Percentiles rank a stretch among this genome's conserved stretches.
phyloP scores from a whole-genome alignment of 2,797 vertebrate genomes.

The Lagodon rhomboides region DNA sequence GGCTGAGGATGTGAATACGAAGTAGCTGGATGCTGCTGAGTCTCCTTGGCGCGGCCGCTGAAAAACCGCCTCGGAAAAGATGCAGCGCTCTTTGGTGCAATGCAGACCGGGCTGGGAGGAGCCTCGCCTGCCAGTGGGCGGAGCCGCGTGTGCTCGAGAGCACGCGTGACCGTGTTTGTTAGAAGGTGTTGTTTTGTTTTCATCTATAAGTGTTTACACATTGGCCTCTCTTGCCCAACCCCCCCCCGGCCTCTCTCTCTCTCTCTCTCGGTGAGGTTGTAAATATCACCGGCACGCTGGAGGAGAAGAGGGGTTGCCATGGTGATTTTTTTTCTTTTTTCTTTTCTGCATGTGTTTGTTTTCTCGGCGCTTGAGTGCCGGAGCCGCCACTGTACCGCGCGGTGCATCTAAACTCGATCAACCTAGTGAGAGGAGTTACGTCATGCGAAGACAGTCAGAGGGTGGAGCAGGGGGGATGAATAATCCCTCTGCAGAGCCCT shows the following conservation, averaged over 20 bases:
- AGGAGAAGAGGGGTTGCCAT: conserved; percentile 38
- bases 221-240: neutral
- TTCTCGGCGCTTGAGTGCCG: conserved; percentile 7
- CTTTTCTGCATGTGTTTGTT: conserved; percentile 3
- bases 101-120: conserved; percentile 79
- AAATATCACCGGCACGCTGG: conserved; percentile 37
- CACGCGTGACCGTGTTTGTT: neutral
- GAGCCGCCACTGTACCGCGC: neutral
- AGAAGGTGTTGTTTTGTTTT: conserved; percentile 59
- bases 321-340: conserved; percentile 14
- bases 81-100: conserved; percentile 84
- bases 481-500: conserved; percentile 64
- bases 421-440: conserved; percentile 55
- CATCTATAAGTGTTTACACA: conserved; percentile 46
- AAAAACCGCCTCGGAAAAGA: conserved; percentile 61
- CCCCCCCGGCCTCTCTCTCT: neutral
- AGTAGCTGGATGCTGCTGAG: conserved; percentile 58
- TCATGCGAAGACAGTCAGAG: conserved; percentile 54
- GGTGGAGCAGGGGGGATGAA: conserved; percentile 36
- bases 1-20: conserved; percentile 27
- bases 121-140: conserved; percentile 57
- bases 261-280: conserved; percentile 32
- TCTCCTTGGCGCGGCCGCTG: conserved; percentile 31
- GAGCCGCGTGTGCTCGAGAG: conserved; percentile 27
- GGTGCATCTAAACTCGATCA: conserved; percentile 37